These are phyloP conservation scores for Heloderma charlesbogerti DNA, from an alignment of 2,113 vertebrate genomes.

Conservation along the genomic window DNA sequence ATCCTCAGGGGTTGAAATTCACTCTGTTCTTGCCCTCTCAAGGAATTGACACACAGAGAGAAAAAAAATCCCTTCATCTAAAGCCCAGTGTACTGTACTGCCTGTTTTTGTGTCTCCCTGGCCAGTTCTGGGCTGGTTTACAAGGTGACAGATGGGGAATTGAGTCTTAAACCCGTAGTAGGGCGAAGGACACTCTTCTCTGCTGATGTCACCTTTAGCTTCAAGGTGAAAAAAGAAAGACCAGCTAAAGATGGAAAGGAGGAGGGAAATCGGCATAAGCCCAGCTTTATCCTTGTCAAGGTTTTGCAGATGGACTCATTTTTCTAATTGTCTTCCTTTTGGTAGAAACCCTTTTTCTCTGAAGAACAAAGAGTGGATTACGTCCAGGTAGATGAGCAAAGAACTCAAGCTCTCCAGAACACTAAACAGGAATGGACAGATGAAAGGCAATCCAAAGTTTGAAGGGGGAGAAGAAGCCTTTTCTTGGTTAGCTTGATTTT, in stretches of 20 bases:
- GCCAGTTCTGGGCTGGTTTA: constrained; percentile 45
- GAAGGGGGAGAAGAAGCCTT: constrained; percentile 54
- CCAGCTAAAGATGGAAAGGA: neutral
- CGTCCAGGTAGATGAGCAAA: constrained; percentile 95
- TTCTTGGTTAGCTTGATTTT: constrained; percentile 40
- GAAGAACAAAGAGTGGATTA: constrained; percentile 95
- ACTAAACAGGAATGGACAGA: constrained; percentile 97
- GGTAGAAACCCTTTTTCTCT: constrained; percentile 89
- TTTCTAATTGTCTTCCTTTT: constrained; percentile 31
- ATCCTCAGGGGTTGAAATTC: neutral
- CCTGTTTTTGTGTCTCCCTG: neutral
- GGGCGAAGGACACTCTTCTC: constrained; percentile 44
- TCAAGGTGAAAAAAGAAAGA: constrained; percentile 43
- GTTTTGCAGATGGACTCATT: neutral
- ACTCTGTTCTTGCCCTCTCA: neutral
- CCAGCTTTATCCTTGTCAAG: no score
- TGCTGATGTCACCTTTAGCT: constrained; percentile 58
- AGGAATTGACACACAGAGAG: neutral
- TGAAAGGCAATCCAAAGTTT: constrained; percentile 91
- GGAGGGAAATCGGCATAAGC: neutral
- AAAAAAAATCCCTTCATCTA: neutral
- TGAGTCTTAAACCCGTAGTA: constrained; percentile 49
- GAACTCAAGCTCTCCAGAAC: constrained; percentile 96
- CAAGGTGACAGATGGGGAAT: constrained; percentile 52
- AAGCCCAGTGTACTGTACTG: neutral